A percentile compares a stretch with the other conserved stretches of the same genome.
Evolutionary conservation across 2,888 invertebrate genomes (phyloP).

Genomic region (Nomada fabriciana): DNA sequence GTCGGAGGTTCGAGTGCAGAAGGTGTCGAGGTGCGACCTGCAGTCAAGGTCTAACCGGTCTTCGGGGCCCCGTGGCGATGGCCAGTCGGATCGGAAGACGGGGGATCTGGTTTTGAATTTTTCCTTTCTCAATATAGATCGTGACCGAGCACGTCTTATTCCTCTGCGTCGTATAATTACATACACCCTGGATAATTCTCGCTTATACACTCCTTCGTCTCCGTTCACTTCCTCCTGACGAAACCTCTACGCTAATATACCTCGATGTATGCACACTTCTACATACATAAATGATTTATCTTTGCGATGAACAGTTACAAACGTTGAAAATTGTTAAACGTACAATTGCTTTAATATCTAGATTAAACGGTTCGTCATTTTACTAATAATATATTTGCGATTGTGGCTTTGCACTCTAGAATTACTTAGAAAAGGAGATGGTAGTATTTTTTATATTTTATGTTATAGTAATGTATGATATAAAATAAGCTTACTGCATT

Average conservation of each 20-base stretch:
- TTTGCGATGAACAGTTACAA: too few species aligned
- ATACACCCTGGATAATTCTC: conserved; percentile 45
- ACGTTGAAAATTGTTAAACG: too few species aligned
- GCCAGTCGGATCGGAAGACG: conserved; percentile 40
- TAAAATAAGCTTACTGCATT: too few species aligned
- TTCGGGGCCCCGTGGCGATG: conserved; percentile 67
- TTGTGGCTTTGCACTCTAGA: too few species aligned
- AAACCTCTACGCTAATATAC: neutral
- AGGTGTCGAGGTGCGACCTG: conserved; percentile 70
- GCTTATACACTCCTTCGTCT: conserved; percentile 15
- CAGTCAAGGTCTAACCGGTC: conserved; percentile 77
- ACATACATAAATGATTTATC: too few species aligned
- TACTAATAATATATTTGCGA: too few species aligned
- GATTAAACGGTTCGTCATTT: too few species aligned
- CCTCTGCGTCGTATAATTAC: conserved; percentile 68
- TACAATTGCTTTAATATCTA: too few species aligned
- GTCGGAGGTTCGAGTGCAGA: conserved; percentile 54
- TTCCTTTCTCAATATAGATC: conserved; percentile 78
- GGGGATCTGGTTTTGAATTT: conserved; percentile 80
- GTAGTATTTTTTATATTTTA: too few species aligned
- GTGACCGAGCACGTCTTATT: conserved; percentile 64
- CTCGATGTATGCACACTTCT: too few species aligned
- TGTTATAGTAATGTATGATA: too few species aligned
- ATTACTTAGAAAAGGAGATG: too few species aligned
- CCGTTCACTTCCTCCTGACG: neutral